Conservation (phyloP, 2,797 vertebrate genomes). For the Artibeus lituratus region DNA sequence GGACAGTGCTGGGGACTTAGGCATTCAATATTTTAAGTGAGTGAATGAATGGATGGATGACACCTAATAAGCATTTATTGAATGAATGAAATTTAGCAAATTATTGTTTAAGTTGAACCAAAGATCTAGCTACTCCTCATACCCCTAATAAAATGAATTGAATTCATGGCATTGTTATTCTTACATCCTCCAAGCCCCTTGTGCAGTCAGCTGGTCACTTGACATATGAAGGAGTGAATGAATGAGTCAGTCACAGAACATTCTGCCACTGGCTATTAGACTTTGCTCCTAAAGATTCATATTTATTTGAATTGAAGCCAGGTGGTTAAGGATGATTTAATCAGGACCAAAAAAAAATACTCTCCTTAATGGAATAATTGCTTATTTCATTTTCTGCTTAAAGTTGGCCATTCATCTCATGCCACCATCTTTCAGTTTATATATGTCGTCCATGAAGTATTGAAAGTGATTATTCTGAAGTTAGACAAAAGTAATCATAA, state of each 20-base stretch:
- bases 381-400: constrained; percentile 64
- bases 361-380: constrained; percentile 69
- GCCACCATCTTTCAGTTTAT: constrained; percentile 28
- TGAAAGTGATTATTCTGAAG: constrained; percentile 41
- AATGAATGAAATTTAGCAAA: not conserved
- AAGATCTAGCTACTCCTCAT: not conserved
- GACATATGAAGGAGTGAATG: constrained; percentile 26
- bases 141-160: not conserved
- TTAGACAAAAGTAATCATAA: not conserved
- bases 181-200: not conserved
- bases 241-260: constrained; percentile 20
- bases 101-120: not conserved
- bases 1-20: not conserved
- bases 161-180: not conserved
- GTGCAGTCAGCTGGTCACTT: not conserved
- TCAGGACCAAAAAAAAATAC: constrained; percentile 42
- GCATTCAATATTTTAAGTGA: not conserved
- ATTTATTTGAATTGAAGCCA: constrained; percentile 59
- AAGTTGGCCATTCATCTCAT: constrained; percentile 58
- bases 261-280: constrained; percentile 26
- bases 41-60: not conserved
- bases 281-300: constrained; percentile 23
- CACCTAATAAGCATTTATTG: not conserved
- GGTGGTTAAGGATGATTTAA: constrained; percentile 63
- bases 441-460: not conserved